phyloP scores from a whole-genome alignment of 1,140 invertebrate genomes.

The Penaeus vannamei region DNA sequence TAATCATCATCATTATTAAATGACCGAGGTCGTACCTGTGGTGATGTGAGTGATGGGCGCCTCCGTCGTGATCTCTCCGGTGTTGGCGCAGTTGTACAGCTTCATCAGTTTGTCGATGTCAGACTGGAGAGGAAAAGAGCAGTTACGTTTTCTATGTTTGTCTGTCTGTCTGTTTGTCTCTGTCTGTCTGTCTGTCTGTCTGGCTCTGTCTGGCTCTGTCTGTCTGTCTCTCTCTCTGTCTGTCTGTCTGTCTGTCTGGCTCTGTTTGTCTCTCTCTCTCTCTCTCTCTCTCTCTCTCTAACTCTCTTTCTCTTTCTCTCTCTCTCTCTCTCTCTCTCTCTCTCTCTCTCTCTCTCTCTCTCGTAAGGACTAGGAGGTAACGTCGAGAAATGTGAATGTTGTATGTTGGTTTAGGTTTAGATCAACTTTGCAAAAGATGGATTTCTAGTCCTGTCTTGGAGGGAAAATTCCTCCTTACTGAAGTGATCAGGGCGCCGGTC shows the following conservation, averaged over 20 bases:
- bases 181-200: neutral
- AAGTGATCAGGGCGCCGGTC: no score
- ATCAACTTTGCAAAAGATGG: no score
- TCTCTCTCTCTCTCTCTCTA: neutral
- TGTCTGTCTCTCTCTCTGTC: no score
- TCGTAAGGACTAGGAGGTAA: no score
- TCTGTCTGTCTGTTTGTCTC: neutral
- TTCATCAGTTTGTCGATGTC: constrained; percentile 74
- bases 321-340: constrained; percentile 5
- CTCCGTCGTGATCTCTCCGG: neutral
- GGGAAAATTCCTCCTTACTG: no score
- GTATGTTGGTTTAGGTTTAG: no score
- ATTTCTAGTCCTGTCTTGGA: no score
- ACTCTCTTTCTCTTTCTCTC: neutral
- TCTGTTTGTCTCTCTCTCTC: neutral
- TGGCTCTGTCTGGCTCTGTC: no score
- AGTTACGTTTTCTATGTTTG: neutral
- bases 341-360: neutral
- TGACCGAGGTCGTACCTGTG: no score
- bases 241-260: no score
- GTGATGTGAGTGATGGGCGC: neutral
- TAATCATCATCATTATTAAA: no score
- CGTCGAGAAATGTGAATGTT: no score
- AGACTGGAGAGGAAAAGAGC: constrained; percentile 60
- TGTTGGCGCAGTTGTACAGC: constrained; percentile 72